These are phyloP conservation scores for Deilephila porcellus DNA, from an alignment of 2,888 invertebrate genomes.

Conservation along the genomic window DNA sequence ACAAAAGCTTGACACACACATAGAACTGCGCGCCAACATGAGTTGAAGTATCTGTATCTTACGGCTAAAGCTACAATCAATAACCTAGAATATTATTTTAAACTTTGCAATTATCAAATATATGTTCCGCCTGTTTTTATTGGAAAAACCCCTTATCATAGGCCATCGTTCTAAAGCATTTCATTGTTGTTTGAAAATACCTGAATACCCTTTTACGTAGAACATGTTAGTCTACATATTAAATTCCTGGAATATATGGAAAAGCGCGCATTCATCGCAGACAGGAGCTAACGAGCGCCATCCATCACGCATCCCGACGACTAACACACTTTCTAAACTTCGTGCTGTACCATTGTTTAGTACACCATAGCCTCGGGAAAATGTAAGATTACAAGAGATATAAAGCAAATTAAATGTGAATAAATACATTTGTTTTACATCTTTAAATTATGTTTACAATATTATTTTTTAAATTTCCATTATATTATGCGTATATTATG, in stretches of 20 bases:
- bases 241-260: not conserved
- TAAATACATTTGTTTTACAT: too few relatives aligned
- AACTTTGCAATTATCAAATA: too few relatives aligned
- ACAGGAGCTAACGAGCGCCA: conserved; percentile 7
- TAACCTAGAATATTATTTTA: too few relatives aligned
- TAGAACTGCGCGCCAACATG: too few relatives aligned
- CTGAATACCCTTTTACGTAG: not conserved
- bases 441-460: too few relatives aligned
- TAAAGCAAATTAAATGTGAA: not conserved
- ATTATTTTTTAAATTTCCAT: too few relatives aligned
- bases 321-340: conserved; percentile 5
- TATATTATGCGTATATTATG: too few relatives aligned
- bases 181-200: too few relatives aligned
- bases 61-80: not conserved
- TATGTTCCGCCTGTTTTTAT: too few relatives aligned
- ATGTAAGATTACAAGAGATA: not conserved
- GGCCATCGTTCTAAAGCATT: not conserved
- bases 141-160: too few relatives aligned
- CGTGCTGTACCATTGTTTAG: not conserved
- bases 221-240: not conserved
- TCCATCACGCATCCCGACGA: not conserved
- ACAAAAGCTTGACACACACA: too few relatives aligned
- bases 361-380: not conserved
- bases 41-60: too few relatives aligned
- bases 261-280: not conserved